Percentiles rank a stretch among this genome's conserved stretches.
These are phyloP conservation scores for Nestor notabilis DNA, from an alignment of 2,113 vertebrate species.

Conservation along the genomic window DNA sequence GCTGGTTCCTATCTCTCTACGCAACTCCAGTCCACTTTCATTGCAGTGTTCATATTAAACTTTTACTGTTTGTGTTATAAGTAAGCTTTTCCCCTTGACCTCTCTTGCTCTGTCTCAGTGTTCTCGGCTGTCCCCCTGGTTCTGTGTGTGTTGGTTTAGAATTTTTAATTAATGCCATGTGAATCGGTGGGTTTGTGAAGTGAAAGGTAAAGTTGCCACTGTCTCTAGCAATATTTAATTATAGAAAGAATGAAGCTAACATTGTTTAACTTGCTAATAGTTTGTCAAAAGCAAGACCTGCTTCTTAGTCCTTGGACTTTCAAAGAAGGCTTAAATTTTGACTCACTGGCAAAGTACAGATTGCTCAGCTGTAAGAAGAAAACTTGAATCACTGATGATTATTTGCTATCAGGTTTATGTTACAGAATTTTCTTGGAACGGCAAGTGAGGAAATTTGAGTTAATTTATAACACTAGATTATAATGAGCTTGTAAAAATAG, in stretches of 20 bases:
- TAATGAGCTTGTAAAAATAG: not conserved
- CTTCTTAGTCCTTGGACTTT: not conserved
- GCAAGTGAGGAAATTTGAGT: not conserved
- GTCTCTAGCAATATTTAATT: not conserved
- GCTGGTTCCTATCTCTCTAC: not conserved
- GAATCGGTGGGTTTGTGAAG: not conserved
- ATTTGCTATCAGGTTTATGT: not conserved
- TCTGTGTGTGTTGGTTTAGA: not conserved
- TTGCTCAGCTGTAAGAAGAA: not conserved
- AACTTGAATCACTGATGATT: not conserved
- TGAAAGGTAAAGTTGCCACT: not conserved
- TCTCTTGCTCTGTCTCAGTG: not conserved
- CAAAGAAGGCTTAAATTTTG: not conserved
- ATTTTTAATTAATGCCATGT: not conserved
- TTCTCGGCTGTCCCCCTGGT: not conserved
- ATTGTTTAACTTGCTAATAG: not conserved
- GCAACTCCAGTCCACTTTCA: not conserved
- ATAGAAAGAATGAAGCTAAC: not conserved
- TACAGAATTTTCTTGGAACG: not conserved
- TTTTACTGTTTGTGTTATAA: not conserved
- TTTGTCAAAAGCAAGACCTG: not conserved
- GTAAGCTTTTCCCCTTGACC: not conserved
- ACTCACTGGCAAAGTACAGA: not conserved
- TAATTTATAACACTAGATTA: not conserved
- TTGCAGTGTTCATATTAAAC: not conserved